Base-by-base conservation (phyloP, 1,140 invertebrate genomes). In the Halesus radiatus region DNA sequence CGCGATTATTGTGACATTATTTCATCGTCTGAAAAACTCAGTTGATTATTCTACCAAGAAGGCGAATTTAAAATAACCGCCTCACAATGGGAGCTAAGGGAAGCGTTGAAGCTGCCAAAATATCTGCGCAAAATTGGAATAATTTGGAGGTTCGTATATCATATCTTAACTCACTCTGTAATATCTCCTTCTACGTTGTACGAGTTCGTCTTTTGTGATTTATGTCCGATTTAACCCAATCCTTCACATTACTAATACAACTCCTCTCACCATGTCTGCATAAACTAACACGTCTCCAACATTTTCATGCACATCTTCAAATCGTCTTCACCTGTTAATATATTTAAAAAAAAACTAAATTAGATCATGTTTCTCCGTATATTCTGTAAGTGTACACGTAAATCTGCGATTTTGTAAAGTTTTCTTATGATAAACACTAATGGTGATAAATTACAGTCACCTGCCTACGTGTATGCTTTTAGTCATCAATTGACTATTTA, bases 61-160 rank as follows among this genome's bases (percentile, higher is more conserved):
- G 66, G 22, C 37, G 60, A 72, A 72, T 72, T 66, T 50, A 45
- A 79, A 37, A 37, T 37, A 29, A 50, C 62, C 76, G n/a, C 53
- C 6, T 80, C 79, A 62, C 82, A 87, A 92, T 93, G 93, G 93
- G 93, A 90, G 92, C 92, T 86, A 93, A 93, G 91, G 92, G 92
- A 86, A 93, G 93, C 90, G 93, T 93, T 86, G 93, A 93, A 88
- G 91, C 91, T 86, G 92, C 92, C 87, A 93, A 93, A 91, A 91
- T 93, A 90, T 93, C 93, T 89, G 90, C 92, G 88, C 92, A 93
- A 91, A 92, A 92, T 90, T 93, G 93, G 93, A 93, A 92, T 88
- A 92, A 93, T 90, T 88, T 93, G 85, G 93, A 93, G 93, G 93
- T 93, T 91, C 89, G 91, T 91, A 90, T 88, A 68, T 52, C 32